Base-by-base conservation (phyloP, 2,888 invertebrate species). In the Cataglyphis cursor region DNA sequence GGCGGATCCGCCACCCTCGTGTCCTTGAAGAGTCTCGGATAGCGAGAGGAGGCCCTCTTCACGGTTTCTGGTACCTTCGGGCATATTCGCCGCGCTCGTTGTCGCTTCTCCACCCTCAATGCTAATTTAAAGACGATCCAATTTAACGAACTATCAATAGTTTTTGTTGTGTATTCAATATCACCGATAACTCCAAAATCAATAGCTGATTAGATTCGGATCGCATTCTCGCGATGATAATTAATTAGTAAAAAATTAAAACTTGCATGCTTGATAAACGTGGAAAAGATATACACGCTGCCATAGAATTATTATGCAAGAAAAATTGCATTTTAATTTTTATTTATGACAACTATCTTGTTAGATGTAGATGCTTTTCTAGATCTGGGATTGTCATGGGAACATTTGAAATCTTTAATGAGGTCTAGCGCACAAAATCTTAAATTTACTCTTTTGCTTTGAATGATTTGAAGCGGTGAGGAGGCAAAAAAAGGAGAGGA, bases 1-100 rank as follows among this genome's bases (percentile, higher is more conserved):
- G 81, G 74, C 87, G 81, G 78, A 86, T 78, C 80, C 84, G 70
- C 89, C 48, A 87, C 87, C 87, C 87, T 85, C 87, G 90, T 88
- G 91, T 88, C 90, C 90, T 90, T 90, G 90, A 87, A 90, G 84
- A 90, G 89, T 86, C 86, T 70, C 88, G 89, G 59, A 85, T 83
- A 89, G 80, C 88, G 68, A 68, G 68, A 83, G 83, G 85, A 87
- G 84, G 86, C 70, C 48, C 88, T 82, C 91, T 92, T 92, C 92
- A 92, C 91, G 92, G 90, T 92, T 93, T 91, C 92, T 91, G 91
- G 88, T 92, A 90, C 86, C 89, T 73, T 81, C 70, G 44, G 72
- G 74, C 78, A 78, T 73, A 72, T 83, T 82, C 87, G 82, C 87
- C 86, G 82, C 88, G 89, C 68, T 35, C 51, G 35, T 41, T 76